Conservation (phyloP, 2,113 vertebrate species). For the Scomber japonicus region DNA sequence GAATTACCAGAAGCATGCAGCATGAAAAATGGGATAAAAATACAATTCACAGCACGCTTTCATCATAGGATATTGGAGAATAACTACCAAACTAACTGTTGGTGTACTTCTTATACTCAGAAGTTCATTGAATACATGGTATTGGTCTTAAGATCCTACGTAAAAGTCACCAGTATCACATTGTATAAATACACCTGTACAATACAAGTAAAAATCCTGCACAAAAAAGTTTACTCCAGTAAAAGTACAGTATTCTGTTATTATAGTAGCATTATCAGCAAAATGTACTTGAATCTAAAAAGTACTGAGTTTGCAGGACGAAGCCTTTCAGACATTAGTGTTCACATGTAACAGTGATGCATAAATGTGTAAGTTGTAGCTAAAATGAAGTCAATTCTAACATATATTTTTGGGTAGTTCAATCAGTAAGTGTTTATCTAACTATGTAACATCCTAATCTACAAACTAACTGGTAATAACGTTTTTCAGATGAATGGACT, state of each 20-base stretch:
- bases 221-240: too few relatives aligned
- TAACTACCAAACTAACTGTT: neutral
- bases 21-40: slow-evolving; percentile 4
- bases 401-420: neutral
- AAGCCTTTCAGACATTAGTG: too few relatives aligned
- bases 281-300: neutral
- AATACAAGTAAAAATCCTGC: neutral
- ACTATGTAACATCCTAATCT: neutral
- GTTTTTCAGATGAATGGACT: neutral
- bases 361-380: neutral
- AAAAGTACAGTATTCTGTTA: neutral
- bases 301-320: too few relatives aligned
- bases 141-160: too few relatives aligned
- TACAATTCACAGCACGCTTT: neutral
- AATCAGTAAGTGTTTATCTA: neutral
- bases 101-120: neutral
- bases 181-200: neutral
- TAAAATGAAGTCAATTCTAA: neutral
- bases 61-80: neutral
- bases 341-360: too few relatives aligned
- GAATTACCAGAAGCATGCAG: neutral
- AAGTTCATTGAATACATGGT: neutral
- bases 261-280: neutral
- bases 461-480: neutral
- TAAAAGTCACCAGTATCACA: too few relatives aligned